Evolutionary conservation across 2,113 vertebrate species (phyloP), one percentile per base, ranked within the genome.

Genomic region (Macquaria ambigua): DNA sequence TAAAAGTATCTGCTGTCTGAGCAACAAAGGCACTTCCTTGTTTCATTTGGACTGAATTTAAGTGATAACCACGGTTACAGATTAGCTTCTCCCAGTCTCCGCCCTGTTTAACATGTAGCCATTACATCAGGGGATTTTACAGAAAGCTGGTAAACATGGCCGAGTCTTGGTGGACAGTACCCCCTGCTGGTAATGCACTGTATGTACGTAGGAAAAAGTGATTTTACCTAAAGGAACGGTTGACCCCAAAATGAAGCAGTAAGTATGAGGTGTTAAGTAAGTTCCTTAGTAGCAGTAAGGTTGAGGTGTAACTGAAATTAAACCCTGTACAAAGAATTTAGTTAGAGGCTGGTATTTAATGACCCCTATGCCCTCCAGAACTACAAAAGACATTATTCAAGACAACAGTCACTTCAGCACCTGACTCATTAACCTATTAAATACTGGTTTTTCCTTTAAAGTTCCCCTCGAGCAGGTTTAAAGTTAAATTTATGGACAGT

Each of bases 131-230:
- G 11, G 46, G 6, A 34, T 23, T 55, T 56, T 15, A 28, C 41
- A 50, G 68, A 18, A 1, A 67, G 18, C 7, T 7, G 16, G 21
- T 34, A 1, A 74, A 61, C 48, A 34, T 31, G 1, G 14, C 16
- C 41, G 48, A 5, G 7, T 41, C 11, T 74, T 83, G 20, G 67
- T 25, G 14, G 20, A 56, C 74, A 87, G 80, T 41, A 1, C 79
- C 16, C 64, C 71, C 85, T 78, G 58, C 59, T 74, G 88, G 86
- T 31, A 0, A 46, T 25, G 0, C 0, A 9, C 16, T 18, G 31
- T 20, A 74, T 7, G 16, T 61, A 56, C 73, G 20, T 7, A 25
- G n/a, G 20, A 31, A 64, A 23, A 61, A 55, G 50, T 21, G 4
- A n/a, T 11, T n/a, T n/a, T 28, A 31, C 25, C 6, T 21, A 34